Conservation (phyloP, 2,797 vertebrate genomes). For the Esox lucius region DNA sequence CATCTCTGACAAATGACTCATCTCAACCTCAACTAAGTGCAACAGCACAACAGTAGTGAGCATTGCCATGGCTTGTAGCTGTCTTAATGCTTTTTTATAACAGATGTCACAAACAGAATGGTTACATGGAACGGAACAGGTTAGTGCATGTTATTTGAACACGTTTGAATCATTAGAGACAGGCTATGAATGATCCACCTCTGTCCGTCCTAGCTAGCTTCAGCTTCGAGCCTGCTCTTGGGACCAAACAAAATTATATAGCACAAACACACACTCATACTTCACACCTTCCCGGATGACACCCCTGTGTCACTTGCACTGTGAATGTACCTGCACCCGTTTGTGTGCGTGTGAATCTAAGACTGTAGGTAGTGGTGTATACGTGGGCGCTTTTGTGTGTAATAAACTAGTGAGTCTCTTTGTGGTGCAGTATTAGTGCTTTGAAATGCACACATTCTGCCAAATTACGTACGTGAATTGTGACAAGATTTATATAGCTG, state of each 20-base stretch:
- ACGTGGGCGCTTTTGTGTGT: slow-evolving; percentile 42
- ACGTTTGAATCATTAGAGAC: background rate
- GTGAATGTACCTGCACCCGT: slow-evolving; percentile 66
- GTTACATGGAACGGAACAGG: background rate
- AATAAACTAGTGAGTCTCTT: slow-evolving; percentile 11
- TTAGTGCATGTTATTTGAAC: slow-evolving; percentile 1
- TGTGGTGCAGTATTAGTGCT: slow-evolving; percentile 55
- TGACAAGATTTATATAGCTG: slow-evolving; percentile 37
- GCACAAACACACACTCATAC: slow-evolving; percentile 19
- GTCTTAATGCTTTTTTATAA: background rate
- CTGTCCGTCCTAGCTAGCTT: slow-evolving; percentile 2
- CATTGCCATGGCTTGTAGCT: background rate
- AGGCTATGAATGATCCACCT: background rate
- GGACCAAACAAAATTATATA: slow-evolving; percentile 43
- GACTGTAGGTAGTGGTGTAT: slow-evolving; percentile 19
- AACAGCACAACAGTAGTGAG: slow-evolving; percentile 1
- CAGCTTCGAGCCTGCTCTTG: slow-evolving; percentile 16
- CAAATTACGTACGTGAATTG: slow-evolving; percentile 46
- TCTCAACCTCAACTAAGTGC: background rate
- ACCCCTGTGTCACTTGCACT: slow-evolving; percentile 45
- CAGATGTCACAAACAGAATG: background rate
- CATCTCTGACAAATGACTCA: slow-evolving; percentile 4
- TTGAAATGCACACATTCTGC: slow-evolving; percentile 46
- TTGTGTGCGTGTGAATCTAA: slow-evolving; percentile 27
- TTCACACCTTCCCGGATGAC: slow-evolving; percentile 25